These are phyloP conservation scores for Epizoanthus rinbou DNA, from an alignment of 92 coral and sea anemone genomes.

Conservation along the genomic window DNA sequence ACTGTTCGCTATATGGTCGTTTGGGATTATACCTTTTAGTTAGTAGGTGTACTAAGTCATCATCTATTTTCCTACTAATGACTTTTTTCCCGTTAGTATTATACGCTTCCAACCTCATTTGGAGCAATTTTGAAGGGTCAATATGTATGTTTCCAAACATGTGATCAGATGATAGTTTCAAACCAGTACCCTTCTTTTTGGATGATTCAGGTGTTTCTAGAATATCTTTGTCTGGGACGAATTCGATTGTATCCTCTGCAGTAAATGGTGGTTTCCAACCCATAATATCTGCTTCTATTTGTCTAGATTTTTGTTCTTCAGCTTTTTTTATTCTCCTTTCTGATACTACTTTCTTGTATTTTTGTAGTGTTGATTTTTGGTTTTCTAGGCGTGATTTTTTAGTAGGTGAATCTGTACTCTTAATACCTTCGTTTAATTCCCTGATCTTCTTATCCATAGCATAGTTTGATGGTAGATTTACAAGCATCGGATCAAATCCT, in stretches of 20 bases:
- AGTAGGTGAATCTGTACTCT: conserved; percentile 3
- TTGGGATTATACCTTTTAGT: conserved; percentile 21
- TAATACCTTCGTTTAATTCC: conserved; percentile 11
- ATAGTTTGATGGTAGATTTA: conserved; percentile 10
- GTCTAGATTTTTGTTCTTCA: too few species aligned
- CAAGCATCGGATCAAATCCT: conserved; percentile 37
- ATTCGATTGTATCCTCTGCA: not conserved
- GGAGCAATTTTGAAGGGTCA: too few species aligned
- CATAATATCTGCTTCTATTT: not conserved
- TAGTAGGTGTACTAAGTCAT: not conserved
- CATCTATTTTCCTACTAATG: not conserved
- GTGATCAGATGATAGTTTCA: too few species aligned
- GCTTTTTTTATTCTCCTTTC: not conserved
- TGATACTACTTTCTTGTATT: conserved; percentile 13
- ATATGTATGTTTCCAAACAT: too few species aligned
- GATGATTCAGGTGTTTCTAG: conserved; percentile 8
- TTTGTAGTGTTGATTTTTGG: conserved; percentile 4
- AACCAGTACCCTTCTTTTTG: not conserved
- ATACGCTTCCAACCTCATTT: too few species aligned
- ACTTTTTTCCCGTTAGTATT: not conserved
- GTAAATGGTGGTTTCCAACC: conserved; percentile 2
- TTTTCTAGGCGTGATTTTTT: conserved; percentile 11
- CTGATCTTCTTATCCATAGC: not conserved
- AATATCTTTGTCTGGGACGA: conserved; percentile 34
- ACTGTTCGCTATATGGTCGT: not conserved